Evolutionary conservation across 2,113 vertebrate genomes (phyloP).

Genomic region (Rostratula benghalensis): DNA sequence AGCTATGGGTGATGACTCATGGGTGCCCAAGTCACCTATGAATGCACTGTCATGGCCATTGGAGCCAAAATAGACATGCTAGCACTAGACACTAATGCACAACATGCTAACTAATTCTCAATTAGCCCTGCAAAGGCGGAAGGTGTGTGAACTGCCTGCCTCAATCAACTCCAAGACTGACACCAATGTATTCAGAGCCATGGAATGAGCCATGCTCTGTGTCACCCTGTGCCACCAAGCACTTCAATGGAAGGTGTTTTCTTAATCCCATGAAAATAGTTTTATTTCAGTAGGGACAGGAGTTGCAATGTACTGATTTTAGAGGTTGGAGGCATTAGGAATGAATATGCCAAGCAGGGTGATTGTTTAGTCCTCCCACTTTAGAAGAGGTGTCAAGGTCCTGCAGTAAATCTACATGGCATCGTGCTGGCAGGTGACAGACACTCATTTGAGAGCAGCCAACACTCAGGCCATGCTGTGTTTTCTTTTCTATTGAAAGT

Average conservation of each 20-base stretch:
- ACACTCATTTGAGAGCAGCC: background rate
- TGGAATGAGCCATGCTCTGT: background rate
- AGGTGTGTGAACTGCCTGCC: background rate
- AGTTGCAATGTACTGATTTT: background rate
- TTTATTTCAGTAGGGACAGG: background rate
- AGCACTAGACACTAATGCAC: background rate
- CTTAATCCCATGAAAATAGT: background rate
- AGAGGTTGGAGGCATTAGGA: background rate
- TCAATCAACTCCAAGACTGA: accelerated
- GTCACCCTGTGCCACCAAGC: background rate
- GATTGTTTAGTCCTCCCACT: background rate
- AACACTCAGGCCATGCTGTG: background rate
- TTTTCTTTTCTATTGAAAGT: background rate
- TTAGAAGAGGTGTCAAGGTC: background rate
- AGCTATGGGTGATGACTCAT: background rate
- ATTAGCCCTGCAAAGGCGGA: background rate
- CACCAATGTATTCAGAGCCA: background rate
- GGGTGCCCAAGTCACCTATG: background rate
- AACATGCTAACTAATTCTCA: background rate
- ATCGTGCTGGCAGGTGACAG: background rate
- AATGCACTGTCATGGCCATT: background rate
- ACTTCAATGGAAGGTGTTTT: background rate
- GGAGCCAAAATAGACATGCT: accelerated
- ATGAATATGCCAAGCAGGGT: background rate
- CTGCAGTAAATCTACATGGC: background rate